Percentiles rank a stretch among this genome's conserved stretches.
phyloP scores from a whole-genome alignment of 2,113 vertebrate species.

The Pygathrix nemaeus region DNA sequence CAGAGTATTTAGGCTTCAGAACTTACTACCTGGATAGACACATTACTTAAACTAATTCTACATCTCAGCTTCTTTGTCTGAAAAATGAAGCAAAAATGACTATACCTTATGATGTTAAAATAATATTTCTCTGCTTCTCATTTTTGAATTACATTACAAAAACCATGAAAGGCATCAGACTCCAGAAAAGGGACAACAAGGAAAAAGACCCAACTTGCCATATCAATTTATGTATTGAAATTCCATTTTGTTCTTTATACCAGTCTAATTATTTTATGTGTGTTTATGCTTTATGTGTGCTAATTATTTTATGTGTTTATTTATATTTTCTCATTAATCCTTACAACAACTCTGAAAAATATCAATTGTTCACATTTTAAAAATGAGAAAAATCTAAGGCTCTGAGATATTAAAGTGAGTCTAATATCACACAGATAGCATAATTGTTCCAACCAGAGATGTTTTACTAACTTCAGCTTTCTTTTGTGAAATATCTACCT shows the following conservation, averaged over 20 bases:
- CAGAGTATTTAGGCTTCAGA: neutral
- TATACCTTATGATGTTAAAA: neutral
- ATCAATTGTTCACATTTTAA: neutral
- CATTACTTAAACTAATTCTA: neutral
- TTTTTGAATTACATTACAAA: neutral
- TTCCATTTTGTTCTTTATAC: neutral
- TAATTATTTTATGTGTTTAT: no score
- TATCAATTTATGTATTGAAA: neutral
- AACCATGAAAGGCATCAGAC: neutral
- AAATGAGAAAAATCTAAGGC: neutral
- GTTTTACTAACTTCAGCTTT: neutral
- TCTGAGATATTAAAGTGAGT: neutral
- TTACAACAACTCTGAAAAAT: neutral
- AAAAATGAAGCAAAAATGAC: neutral
- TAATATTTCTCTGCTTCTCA: neutral
- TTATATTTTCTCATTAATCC: neutral
- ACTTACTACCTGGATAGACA: neutral
- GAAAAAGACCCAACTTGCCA: neutral
- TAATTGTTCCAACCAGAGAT: neutral
- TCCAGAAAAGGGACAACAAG: neutral
- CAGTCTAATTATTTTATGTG: neutral
- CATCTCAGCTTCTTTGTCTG: neutral
- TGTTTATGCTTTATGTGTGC: neutral
- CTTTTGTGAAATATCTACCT: neutral
- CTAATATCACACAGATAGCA: no score